phyloP scores from a whole-genome alignment of 1,140 invertebrate genomes.

The Campodea augens region DNA sequence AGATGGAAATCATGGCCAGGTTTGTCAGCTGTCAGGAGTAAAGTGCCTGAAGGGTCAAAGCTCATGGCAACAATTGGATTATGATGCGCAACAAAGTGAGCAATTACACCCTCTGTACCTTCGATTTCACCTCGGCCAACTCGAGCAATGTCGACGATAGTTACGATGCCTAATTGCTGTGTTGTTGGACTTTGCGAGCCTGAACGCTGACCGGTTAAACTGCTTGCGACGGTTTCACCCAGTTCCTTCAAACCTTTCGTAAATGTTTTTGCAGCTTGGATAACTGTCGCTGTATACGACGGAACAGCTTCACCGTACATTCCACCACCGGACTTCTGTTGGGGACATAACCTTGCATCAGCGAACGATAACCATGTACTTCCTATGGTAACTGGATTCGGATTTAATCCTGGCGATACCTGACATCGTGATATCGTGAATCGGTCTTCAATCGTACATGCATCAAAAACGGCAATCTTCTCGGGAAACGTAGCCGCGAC shows the following conservation, averaged over 20 bases:
- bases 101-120: conserved; percentile 51
- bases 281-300: conserved; percentile 85
- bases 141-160: conserved; percentile 31
- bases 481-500: conserved; percentile 75
- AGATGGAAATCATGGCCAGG: conserved; percentile 92
- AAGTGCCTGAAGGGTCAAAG: conserved; percentile 79
- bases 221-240: conserved; percentile 83
- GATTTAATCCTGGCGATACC: conserved; percentile 58
- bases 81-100: conserved; percentile 86
- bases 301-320: conserved; percentile 44
- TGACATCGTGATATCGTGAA: conserved; percentile 76
- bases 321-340: conserved; percentile 70
- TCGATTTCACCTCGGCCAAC: conserved; percentile 16
- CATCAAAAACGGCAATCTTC: conserved; percentile 78
- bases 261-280: conserved; percentile 83
- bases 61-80: conserved; percentile 66
- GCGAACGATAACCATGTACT: conserved; percentile 45
- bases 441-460: conserved; percentile 63
- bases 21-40: conserved; percentile 80
- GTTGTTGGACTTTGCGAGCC: conserved; percentile 18
- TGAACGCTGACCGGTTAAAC: conserved; percentile 45
- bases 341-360: conserved; percentile 60
- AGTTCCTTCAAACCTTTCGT: conserved; percentile 68
- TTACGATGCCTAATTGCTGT: conserved; percentile 32
- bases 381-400: conserved; percentile 79